Evolutionary conservation across 2,797 vertebrate species (phyloP).

Genomic region (Lutjanus argentimaculatus): DNA sequence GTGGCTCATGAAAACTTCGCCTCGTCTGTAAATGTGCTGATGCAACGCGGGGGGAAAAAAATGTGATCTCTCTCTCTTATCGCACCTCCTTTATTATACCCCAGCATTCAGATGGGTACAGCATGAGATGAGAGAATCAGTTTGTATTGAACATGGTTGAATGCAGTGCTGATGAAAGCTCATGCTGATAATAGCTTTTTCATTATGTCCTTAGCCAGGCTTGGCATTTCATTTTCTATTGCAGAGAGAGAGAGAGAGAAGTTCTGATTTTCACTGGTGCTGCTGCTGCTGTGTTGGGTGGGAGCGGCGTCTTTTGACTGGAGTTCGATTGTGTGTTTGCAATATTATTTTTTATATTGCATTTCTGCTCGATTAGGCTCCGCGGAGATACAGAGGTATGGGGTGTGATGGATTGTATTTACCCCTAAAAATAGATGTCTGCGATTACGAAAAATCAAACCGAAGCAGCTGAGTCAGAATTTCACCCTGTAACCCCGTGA

Average conservation of each 20-base stretch:
- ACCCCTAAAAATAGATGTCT: conserved; percentile 38
- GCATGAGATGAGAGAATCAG: conserved; percentile 72
- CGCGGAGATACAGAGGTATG: neutral
- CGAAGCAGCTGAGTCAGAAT: conserved; percentile 14
- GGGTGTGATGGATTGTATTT: conserved; percentile 21
- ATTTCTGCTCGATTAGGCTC: conserved; percentile 56
- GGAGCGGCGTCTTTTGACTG: conserved; percentile 24
- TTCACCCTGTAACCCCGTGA: neutral
- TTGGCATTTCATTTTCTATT: conserved; percentile 73
- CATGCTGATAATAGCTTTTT: conserved; percentile 80
- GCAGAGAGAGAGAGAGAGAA: conserved; percentile 36
- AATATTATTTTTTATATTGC: conserved; percentile 46
- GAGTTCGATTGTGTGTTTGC: conserved; percentile 41
- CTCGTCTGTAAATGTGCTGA: conserved; percentile 69
- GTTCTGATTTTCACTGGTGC: conserved; percentile 48
- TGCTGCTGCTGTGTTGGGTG: conserved; percentile 3
- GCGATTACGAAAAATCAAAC: conserved; percentile 23
- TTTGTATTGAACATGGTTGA: conserved; percentile 77
- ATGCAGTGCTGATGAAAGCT: conserved; percentile 81
- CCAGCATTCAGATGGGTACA: conserved; percentile 65
- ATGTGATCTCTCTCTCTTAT: conserved; percentile 61
- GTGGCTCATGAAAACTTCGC: conserved; percentile 21
- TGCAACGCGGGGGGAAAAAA: neutral
- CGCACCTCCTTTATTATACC: conserved; percentile 62
- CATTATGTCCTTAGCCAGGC: conserved; percentile 74